Evolutionary conservation across 2,113 vertebrate genomes (phyloP), one percentile per base, ranked within the genome.

Genomic region (Antigone vipio): DNA sequence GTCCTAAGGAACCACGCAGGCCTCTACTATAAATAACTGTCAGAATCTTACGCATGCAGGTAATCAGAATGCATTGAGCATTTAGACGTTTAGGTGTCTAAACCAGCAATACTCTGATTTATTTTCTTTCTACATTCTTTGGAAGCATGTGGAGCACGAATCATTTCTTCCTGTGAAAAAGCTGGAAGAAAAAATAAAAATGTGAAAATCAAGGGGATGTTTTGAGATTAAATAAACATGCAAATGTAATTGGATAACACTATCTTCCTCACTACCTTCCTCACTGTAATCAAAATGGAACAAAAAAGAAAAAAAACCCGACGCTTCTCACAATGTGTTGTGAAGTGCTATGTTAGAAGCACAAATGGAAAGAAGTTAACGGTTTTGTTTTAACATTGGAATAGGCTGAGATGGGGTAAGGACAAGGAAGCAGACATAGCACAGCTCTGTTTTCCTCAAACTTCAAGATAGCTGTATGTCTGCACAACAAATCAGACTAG

Each of bases 151-250:
- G 80, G 77, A 93, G 32, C 53, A 55, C 73, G 77, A 93, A 84
- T 87, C 91, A 93, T 44, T 71, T 79, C 67, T 93, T 87, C 82
- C 73, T 88, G 64, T 84, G 68, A 89, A 96, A 92, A 93, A 72
- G 16, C 44, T 86, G 66, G 42, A 75, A 49, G 45, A 30, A 81
- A 92, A 92, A 92, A 73, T 44, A 18, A 76, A 89, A 90, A 93
- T 30, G 77, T 89, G 77, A 96, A 94, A 93, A 95, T 68, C 77
- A n/a, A 66, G 62, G 44, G 20, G 49, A 10, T 93, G 81, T 97
- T 93, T 92, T 82, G 69, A 85, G 92, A 63, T 4, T 8, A 89
- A 89, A 73, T 95, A 97, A 95, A 89, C 77, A 85, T 85, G 84
- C 42, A 95, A 89, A 85, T 95, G 73, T 60, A 89, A 64, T 73